Percentiles rank a stretch among this genome's conserved stretches.
These are phyloP conservation scores for Coregonus sp. DNA, from an alignment of 2,797 vertebrate species.

Conservation along the genomic window DNA sequence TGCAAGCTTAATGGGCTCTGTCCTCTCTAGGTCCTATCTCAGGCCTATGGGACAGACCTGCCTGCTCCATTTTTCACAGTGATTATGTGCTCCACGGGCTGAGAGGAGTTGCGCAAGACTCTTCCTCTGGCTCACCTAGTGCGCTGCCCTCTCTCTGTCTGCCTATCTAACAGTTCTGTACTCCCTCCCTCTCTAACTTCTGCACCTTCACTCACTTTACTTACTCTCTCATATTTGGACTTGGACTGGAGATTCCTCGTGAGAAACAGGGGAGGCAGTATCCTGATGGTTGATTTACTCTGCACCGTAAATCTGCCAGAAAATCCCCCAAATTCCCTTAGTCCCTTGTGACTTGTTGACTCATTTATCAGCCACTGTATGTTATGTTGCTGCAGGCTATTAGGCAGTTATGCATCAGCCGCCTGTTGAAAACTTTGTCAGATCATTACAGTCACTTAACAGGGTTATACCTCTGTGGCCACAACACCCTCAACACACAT, in stretches of 20 bases:
- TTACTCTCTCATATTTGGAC: background rate
- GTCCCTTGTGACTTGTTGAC: conserved; percentile 47
- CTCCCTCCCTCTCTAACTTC: background rate
- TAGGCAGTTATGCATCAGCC: conserved; percentile 22
- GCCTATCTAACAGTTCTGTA: background rate
- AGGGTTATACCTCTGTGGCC: conserved; percentile 35
- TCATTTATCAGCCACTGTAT: conserved; percentile 38
- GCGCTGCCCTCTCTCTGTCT: background rate
- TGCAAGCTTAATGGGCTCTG: background rate
- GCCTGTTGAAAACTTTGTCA: conserved; percentile 35
- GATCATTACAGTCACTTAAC: conserved; percentile 31
- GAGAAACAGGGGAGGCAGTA: background rate
- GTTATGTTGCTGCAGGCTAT: conserved; percentile 28
- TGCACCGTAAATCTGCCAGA: background rate
- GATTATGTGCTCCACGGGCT: too few relatives aligned
- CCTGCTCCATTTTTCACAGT: background rate
- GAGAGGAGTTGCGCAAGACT: too few relatives aligned
- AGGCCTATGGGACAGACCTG: background rate
- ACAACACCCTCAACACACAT: conserved; percentile 25
- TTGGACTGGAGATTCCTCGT: too few relatives aligned
- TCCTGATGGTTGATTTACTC: conserved; percentile 10
- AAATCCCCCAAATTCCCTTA: background rate
- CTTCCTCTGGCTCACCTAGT: too few relatives aligned
- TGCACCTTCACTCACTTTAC: background rate
- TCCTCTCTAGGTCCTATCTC: background rate